Conservation (phyloP, 2,888 invertebrate genomes). For the Onthophagus sagittarius region DNA sequence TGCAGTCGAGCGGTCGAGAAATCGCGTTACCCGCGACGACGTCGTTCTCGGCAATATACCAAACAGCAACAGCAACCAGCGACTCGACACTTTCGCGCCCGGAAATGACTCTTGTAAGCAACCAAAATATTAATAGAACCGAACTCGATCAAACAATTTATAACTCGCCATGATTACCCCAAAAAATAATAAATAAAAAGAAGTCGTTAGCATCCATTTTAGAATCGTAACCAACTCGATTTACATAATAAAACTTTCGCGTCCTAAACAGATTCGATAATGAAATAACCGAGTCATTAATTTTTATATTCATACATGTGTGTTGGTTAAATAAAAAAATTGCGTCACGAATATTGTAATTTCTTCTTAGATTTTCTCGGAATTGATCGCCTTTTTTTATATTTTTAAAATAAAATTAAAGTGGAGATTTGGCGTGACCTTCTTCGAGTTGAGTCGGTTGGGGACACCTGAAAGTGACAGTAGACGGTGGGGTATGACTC, state of each 20-base stretch:
- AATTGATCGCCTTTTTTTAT: too few relatives aligned
- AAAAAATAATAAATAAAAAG: not conserved
- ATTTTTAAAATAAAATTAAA: too few relatives aligned
- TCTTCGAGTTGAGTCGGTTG: not conserved
- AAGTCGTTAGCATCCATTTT: too few relatives aligned
- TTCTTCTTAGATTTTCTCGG: too few relatives aligned
- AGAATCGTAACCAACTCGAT: not conserved
- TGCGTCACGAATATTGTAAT: not conserved
- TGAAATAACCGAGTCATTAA: not conserved
- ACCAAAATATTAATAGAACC: constrained; percentile 9
- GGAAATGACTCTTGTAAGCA: constrained; percentile 1
- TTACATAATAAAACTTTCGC: not conserved
- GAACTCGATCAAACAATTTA: not conserved
- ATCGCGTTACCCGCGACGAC: not conserved
- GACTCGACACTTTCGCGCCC: not conserved
- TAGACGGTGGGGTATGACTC: constrained; percentile 38
- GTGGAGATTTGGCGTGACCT: not conserved
- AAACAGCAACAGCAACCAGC: not conserved
- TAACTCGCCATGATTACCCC: not conserved
- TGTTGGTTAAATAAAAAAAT: not conserved
- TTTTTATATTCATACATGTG: not conserved
- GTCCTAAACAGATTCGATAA: not conserved
- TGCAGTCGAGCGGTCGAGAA: not conserved
- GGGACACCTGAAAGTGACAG: constrained; percentile 33
- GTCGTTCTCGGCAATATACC: not conserved